Base-by-base conservation (phyloP, 2,888 invertebrate genomes). In the Ernsta delagoae region DNA sequence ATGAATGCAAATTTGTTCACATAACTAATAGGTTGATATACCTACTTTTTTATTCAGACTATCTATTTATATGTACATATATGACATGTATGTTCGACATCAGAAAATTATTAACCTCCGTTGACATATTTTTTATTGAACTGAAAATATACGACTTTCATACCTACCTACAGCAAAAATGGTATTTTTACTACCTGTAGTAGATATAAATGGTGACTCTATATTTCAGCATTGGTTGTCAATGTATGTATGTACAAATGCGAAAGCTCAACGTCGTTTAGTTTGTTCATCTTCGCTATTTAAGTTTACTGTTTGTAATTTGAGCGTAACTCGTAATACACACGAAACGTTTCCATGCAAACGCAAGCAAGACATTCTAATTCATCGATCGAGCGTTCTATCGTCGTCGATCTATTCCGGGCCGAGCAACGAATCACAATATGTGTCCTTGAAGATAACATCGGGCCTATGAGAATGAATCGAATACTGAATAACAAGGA, bases 321-420 rank as follows among this genome's bases (percentile, higher is more conserved):
- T 75, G 70, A 70, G 74, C 77, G 75, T 77, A 82, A 83, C 82
- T 82, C 76, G 81, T 77, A 79, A 72, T 74, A 73, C 77, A 75
- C 84, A 87, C 84, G 84, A 79, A 82, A 78, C 75, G 70, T 76
- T 80, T 81, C 75, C 84, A 84, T 81, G 85, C 80, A 79, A 83
- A 78, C 78, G 73, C 74, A 73, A 69, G 69, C 63, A 36, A 71
- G 73, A 79, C 78, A 88, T 88, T 88, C 79, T 82, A 85, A 89
- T 87, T 82, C 86, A 84, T 80, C 84, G 82, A 85, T 87, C 80
- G 84, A 75, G 72, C 65, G 73, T 74, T 76, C 75, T 89, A 90
- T 90, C 92, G 79, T 72, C 73, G 73, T 73, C 82, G 85, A 91
- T 93, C 92, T 87, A 90, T 89, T 90, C 89, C 87, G 85, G 87